Evolutionary conservation across 2,113 vertebrate genomes (phyloP).

Genomic region (Raja brachyura): DNA sequence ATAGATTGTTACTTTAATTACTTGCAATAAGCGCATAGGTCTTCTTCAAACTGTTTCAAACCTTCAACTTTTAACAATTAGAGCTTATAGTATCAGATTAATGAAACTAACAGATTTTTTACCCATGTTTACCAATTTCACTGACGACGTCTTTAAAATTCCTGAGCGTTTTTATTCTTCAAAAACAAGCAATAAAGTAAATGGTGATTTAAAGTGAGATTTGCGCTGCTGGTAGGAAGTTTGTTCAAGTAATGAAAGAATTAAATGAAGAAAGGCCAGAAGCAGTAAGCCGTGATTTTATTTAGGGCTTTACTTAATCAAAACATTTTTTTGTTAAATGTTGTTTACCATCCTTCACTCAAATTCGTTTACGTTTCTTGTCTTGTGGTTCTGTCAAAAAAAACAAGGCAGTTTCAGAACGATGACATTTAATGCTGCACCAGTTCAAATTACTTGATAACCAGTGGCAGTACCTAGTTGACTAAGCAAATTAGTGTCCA

Average conservation of each 20-base stretch:
- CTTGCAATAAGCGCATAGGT: not conserved
- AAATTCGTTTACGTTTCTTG: conserved; percentile 18
- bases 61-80: not conserved
- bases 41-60: not conserved
- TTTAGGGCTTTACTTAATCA: not conserved
- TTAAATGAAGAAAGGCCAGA: not conserved
- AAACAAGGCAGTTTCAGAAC: not conserved
- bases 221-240: not conserved
- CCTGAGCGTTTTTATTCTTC: not conserved
- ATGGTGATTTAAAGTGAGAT: not conserved
- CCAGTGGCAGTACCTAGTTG: conserved; percentile 73
- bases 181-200: not conserved
- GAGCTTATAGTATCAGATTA: not conserved
- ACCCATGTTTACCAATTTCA: not conserved
- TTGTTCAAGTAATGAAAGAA: not conserved
- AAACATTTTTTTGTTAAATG: conserved; percentile 26
- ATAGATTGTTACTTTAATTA: not conserved
- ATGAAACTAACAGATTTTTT: not conserved
- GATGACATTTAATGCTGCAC: conserved; percentile 10
- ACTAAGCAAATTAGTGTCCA: conserved; percentile 71
- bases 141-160: not conserved
- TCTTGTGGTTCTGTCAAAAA: not conserved
- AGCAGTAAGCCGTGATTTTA: not conserved
- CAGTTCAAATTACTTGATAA: conserved; percentile 87
- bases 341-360: conserved; percentile 3